Evolutionary conservation across 2,113 vertebrate species (phyloP), one percentile per base, ranked within the genome.

Genomic region (Malaclemys terrapin): DNA sequence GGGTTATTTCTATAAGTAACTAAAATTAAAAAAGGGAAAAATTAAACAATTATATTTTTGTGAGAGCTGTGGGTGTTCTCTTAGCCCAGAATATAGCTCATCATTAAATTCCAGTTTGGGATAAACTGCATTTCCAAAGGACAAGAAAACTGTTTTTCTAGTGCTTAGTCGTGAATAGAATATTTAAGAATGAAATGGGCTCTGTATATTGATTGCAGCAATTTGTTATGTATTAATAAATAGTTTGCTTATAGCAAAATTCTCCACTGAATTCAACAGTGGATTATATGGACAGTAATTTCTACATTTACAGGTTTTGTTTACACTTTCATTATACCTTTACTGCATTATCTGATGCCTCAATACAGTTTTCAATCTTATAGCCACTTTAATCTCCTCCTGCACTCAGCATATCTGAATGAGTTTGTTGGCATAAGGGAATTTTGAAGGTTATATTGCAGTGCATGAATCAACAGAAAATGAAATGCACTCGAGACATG

Each of bases 391-490:
- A 99, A 99, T 99, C 98, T 99, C 97, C 96, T 97, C 90, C 96
- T 98, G 96, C 97, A 97, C 98, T 98, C 98, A 95, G 97, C 98
- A 98, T 98, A 98, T 99, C 97, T 98, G 97, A 98, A 97, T 97
- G 96, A 98, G 97, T 98, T 98, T 98, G 98, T 98, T 98, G 98
- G 98, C 99, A 98, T 98, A 98, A 98, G 98, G 99, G 98, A 99
- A 99, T 98, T 98, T 98, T 99, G 99, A 99, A 98, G 98, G 97
- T 99, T 99, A 99, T 98, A 99, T 99, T 99, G 98, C 98, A 98
- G 98, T 97, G 93, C 98, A 99, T 99, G 98, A 99, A 99, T 99
- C 99, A 99, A 99, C 54, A 4, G 98, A 98, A 99, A 99, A 99
- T 99, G 98, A 99, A 99, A 99, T 99, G 99, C 99, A 98, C 99